Evolutionary conservation across 2,888 invertebrate genomes (phyloP).

Genomic region (Xiphydria camelus): DNA sequence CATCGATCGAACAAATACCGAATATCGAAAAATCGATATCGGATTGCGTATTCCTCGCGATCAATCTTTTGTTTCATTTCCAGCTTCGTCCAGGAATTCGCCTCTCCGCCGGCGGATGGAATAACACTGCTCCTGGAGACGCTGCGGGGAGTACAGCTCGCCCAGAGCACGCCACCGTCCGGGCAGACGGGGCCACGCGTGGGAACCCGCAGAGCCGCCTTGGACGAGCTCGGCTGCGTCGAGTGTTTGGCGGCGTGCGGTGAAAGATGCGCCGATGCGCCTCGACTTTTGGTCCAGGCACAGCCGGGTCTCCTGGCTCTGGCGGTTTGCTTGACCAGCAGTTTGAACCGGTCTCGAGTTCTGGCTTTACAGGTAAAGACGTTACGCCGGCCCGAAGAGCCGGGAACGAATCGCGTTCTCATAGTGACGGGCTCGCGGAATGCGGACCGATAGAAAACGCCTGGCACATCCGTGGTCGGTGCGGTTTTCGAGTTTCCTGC

Average conservation of each 20-base stretch:
- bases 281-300: conserved; percentile 74
- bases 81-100: conserved; percentile 93
- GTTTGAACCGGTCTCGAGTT: conserved; percentile 82
- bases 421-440: too few relatives aligned
- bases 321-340: conserved; percentile 85
- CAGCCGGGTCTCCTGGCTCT: conserved; percentile 83
- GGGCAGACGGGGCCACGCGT: conserved; percentile 47
- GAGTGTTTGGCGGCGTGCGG: conserved; percentile 85
- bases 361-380: conserved; percentile 89
- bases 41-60: not conserved
- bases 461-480: too few relatives aligned
- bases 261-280: conserved; percentile 77
- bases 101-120: conserved; percentile 85
- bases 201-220: conserved; percentile 67
- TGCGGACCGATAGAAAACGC: too few relatives aligned
- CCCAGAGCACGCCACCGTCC: conserved; percentile 67
- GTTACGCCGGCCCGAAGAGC: too few relatives aligned
- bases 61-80: conserved; percentile 27
- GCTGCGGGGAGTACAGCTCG: conserved; percentile 81
- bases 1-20: too few relatives aligned
- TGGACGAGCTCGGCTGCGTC: conserved; percentile 88
- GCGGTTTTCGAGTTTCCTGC: too few relatives aligned
- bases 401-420: too few relatives aligned
- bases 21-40: too few relatives aligned
- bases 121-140: conserved; percentile 82